Base-by-base conservation (phyloP, 2,797 vertebrate genomes). In the Hypotaenidia okinawae region DNA sequence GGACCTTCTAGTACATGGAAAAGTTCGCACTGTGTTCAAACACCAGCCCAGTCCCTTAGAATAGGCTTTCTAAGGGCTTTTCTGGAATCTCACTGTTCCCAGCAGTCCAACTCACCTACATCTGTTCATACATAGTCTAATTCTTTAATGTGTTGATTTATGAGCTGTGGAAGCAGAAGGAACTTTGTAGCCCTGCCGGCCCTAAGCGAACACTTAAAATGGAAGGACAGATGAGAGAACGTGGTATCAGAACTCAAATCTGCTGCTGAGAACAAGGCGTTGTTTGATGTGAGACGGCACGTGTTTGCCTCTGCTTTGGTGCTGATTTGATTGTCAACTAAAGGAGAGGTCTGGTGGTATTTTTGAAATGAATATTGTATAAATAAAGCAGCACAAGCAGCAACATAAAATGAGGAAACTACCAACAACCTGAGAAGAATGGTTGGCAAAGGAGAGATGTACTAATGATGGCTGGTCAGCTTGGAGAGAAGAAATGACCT, bases 381-480 rank as follows among this genome's bases (percentile, higher is more conserved):
- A 92, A 95, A 92, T 87, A 97, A 89, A 93, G 69, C 6, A 47
- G 79, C 59, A 84, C 62, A 70, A 91, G 84, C 93, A 93, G 57
- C 90, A 92, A 87, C 91, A 93, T 70, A 51, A 43, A 94, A n/a
- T 17, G 58, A 82, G 75, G 91, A 58, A 62, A 75, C 80, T 80
- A 63, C 62, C 58, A 83, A 79, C n/a, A 93, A 32, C 0, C 19
- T 3, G 49, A 62, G 16, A 61, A 87, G 74, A 96, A 91, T 57
- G 67, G 80, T 3, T 93, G 68, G 70, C 75, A 81, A 54, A 80
- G 77, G 52, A 58, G 52, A 81, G 43, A 27, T 8, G 39, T n/a
- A 18, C 18, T 77, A 37, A 19, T 19, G 47, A n/a, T 25, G 84
- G 90, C 27, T 7, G 11, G 58, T 25, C 70, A 78, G 52, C 81